A percentile compares a stretch with the other conserved stretches of the same genome.
phyloP scores from a whole-genome alignment of 2,797 vertebrate species.

The Pygocentrus nattereri region DNA sequence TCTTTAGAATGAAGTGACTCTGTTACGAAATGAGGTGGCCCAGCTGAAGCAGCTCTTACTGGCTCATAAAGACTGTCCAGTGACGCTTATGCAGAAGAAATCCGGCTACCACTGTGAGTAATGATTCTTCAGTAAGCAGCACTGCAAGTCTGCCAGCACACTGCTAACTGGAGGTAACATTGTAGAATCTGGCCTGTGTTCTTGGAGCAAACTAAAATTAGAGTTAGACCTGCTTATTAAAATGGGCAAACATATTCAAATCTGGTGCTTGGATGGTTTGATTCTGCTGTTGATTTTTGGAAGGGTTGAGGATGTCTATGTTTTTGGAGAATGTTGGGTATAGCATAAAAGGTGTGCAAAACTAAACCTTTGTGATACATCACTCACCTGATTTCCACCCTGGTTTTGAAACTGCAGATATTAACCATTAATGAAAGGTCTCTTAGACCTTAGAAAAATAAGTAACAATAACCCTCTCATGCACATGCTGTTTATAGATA shows the following conservation, averaged over 20 bases:
- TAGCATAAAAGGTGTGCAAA: not conserved
- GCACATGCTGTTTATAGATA: too few relatives aligned
- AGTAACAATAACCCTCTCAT: not conserved
- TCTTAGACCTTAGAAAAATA: not conserved
- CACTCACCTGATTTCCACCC: not conserved
- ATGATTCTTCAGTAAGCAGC: conserved; percentile 67
- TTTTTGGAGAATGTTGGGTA: not conserved
- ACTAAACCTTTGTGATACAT: not conserved
- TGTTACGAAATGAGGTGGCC: conserved; percentile 99
- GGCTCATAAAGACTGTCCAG: conserved; percentile 99
- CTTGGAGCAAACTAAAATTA: not conserved
- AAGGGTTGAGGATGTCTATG: not conserved
- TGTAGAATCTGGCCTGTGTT: not conserved
- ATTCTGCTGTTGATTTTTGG: not conserved
- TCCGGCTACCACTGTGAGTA: conserved; percentile 99
- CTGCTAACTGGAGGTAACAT: not conserved
- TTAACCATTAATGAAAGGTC: not conserved
- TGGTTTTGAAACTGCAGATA: not conserved
- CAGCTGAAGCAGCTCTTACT: conserved; percentile 99
- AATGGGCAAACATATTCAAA: not conserved
- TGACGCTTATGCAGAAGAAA: conserved; percentile 99
- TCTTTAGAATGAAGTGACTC: conserved; percentile 94
- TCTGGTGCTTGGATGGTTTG: not conserved
- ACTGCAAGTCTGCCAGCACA: not conserved
- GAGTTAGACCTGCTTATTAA: not conserved